Evolutionary conservation across 1,140 invertebrate species (phyloP), one percentile per base, ranked within the genome.

Genomic region (Melipona quadrifasciata): DNA sequence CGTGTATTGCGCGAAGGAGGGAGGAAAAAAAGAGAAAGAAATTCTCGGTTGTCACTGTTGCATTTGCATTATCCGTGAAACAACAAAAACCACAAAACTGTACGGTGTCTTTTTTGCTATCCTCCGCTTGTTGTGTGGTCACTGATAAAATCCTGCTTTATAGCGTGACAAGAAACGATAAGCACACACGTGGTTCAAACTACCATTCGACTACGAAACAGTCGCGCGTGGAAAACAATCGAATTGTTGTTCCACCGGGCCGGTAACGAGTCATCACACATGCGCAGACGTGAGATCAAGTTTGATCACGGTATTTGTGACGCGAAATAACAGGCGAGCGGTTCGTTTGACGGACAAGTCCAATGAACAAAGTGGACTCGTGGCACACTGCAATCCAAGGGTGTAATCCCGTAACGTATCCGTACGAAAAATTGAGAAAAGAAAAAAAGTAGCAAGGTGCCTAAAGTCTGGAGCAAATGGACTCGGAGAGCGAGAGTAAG

Each of bases 331-430:
- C 12, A 24, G 58, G 17, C 47, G 12, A 12, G 27, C n/a, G 55
- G 14, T 34, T 17, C 2, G 61, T 58, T 12, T 39, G 24, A 64
- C 14, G 47, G 55, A 61, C 17, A 17, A 65, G 27, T 8, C 82
- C 67, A 27, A 27, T 27, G 39, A 47, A 53, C 6, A 24, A 31
- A 8, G 21, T 55, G 8, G 51, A 65, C 79, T 57, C 67, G 67
- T 64, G 31, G 74, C 85, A 65, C 88, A 88, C 88, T 89, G 88
- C 21, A 87, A 90, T 90, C 89, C 89, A 87, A 87, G 5, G 4
- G 12, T 55, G 31, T 65, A 65, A 47, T 0, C 16, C 16, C 27
- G 61, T 27, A 51, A 11, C 47, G 47, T 75, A 58, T 58, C 73
- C 72, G 72, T 74, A 17, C 3, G 17, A 31, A 67, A 80, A 27